Evolutionary conservation across 2,888 invertebrate species (phyloP), one percentile per base, ranked within the genome.

Genomic region (Oxyteleia sp.): DNA sequence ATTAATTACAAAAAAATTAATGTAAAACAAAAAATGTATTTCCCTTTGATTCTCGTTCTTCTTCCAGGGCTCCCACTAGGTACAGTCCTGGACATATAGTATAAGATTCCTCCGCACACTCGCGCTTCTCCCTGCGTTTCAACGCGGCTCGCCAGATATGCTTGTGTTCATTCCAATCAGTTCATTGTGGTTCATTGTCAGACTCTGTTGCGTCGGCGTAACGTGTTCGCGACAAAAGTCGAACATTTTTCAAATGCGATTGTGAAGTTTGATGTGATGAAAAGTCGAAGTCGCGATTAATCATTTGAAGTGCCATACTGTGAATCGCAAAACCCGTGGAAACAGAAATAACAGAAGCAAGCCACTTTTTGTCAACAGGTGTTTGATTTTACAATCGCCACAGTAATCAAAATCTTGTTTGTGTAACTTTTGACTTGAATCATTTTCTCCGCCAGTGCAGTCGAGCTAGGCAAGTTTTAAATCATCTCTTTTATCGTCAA

Each of bases 181-280:
- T 84, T 47, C 49, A 75, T 69, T 78, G 72, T 72, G 75, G 80
- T 84, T 47, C 49, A 75, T 69, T 78, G 72, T 72, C 45, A 53
- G 74, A 71, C 61, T 57, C 78, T 81, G 66, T 51, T 71, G 71
- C 64, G 84, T 82, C 74, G 81, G 61, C 81, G 84, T 82, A 74
- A 35, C 57, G 82, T 51, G 71, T 49, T 32, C 23, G 38, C 41
- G 45, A 47, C 16, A 47, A 10, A 57, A 32, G 10, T 78, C 51
- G 2, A 32, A 43, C n/a, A 43, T 45, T 75, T 80, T 81, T 81
- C 26, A 69, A 81, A 81, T 51, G 69, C 35, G 53, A 72, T 20
- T 35, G 72, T 38, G 26, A 16, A 64, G n/a, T 49, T 29, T 18
- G 2, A 32, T 15, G 55, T 4, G 2, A 38, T n/a, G 2, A 38